Evolutionary conservation across 2,113 vertebrate genomes (phyloP), one percentile per base, ranked within the genome.

Genomic region (Macaca nemestrina): DNA sequence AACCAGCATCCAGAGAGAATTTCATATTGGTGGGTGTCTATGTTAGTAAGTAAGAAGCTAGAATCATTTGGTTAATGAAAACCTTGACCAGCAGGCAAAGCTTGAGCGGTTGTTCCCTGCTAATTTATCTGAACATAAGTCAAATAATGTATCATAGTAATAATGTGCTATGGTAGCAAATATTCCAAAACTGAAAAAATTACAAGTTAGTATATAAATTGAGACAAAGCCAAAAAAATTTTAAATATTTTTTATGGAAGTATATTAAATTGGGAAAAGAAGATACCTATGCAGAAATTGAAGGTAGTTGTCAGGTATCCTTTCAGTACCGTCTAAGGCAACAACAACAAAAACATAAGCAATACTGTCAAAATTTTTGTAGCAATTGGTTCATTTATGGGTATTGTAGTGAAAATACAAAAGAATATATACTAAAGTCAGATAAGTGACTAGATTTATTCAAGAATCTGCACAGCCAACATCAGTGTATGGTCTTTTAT

Each of bases 61-160:
- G 4, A 81, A 78, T 82, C 12, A 79, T 64, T 91, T 91, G 79
- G 12, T 81, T 96, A 86, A 85, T 92, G 40, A 96, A 85, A 11
- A 94, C 14, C 20, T 73, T 92, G 67, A 57, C 18, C 61, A 82
- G 75, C 32, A 88, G 43, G 22, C 43, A 92, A 72, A 55, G 14
- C 50, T 64, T 91, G 50, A 78, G 82, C 72, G 43, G 22, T 75
- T 95, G 13, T 87, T 82, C 8, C 32, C 20, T 57, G n/a, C 64
- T 88, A 80, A 75, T 85, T 50, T 57, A 61, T 89, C 16, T 81
- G 43, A 93, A 73, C 84, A 32, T 22, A 68, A 80, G 8, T 70
- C 11, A 93, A 78, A 52, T 93, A 80, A 80, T 67, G 48, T 83
- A 16, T 70, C 40, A 68, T 64, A 82, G 45, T 89, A 86, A 48